Percentiles rank a stretch among this genome's conserved stretches.
These are phyloP conservation scores for Gambelia wislizenii DNA, from an alignment of 2,797 vertebrate genomes.

Conservation along the genomic window DNA sequence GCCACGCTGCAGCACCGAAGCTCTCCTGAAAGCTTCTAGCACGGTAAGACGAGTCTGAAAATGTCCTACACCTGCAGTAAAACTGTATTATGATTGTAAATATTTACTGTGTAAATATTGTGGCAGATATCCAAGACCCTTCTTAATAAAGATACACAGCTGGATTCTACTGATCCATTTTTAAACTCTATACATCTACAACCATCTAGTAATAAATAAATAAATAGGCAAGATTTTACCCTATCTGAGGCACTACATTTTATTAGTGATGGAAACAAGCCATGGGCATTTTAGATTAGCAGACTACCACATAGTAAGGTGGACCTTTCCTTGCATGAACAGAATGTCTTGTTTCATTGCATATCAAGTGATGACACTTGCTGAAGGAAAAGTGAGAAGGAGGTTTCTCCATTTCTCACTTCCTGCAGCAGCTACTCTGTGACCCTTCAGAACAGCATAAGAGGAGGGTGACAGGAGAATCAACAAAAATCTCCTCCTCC, in stretches of 20 bases:
- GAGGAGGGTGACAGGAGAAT: background rate
- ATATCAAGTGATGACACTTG: no score
- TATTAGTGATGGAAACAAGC: background rate
- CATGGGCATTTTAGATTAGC: background rate
- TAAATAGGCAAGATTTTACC: background rate
- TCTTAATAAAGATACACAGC: background rate
- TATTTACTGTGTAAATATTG: conserved; percentile 47
- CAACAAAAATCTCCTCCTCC: background rate
- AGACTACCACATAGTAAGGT: background rate
- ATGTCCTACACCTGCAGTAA: conserved; percentile 60
- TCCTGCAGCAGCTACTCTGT: background rate
- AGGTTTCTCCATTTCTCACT: background rate
- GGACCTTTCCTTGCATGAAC: background rate
- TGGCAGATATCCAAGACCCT: conserved; percentile 30
- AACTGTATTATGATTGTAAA: conserved; percentile 63
- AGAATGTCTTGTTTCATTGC: background rate
- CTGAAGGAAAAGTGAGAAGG: background rate
- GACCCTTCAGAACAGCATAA: background rate
- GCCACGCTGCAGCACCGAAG: no score
- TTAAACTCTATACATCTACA: background rate
- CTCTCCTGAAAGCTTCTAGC: no score
- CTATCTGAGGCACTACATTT: background rate
- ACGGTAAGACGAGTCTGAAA: no score
- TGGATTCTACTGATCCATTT: background rate
- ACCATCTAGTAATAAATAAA: background rate